Evolutionary conservation across 2,113 vertebrate species (phyloP), one percentile per base, ranked within the genome.

Genomic region (Bothrops jararaca): DNA sequence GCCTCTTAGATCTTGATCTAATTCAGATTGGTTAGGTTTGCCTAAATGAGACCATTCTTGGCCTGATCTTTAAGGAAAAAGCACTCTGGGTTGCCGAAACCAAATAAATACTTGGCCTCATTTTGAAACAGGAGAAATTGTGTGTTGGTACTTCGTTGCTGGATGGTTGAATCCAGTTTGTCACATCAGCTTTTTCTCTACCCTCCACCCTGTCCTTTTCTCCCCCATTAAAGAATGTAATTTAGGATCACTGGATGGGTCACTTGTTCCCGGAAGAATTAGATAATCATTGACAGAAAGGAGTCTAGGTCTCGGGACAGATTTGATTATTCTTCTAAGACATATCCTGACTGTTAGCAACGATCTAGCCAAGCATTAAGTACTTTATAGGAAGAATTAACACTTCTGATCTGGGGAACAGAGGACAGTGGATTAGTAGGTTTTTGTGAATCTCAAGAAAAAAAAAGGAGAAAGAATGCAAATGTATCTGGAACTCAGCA

Each of bases 321-420:
- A 89, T 54, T 95, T 95, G 94, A 92, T 91, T 93, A 74, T 93
- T 91, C 69, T 54, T 88, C 91, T 94, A 93, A 93, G 74, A 74
- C 94, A 94, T 93, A 95, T 93, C 80, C 85, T 91, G 93, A 42
- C 80, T 0, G 3, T 95, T 94, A 93, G 42, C 90, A 93, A 90
- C 94, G 94, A 91, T 6, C 0, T 0, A 1, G 85, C 9, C 80
- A 8, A 90, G 58, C 89, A 91, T 92, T 42, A 93, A 93, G 0
- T 6, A 92, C 50, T 12, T 85, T 52, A 15, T 85, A 92, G 87
- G 53, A 90, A 94, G 69, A 91, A 86, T 52, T 48, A 89, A 90
- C 52, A 7, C 13, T 5, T 90, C 90, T 91, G 74, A 93, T 91
- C 74, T 87, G 52, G 93, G 88, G 88, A 93, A 69, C 39, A 42